Evolutionary conservation across 1,140 invertebrate species (phyloP).

Genomic region (Calephelis nemesis): DNA sequence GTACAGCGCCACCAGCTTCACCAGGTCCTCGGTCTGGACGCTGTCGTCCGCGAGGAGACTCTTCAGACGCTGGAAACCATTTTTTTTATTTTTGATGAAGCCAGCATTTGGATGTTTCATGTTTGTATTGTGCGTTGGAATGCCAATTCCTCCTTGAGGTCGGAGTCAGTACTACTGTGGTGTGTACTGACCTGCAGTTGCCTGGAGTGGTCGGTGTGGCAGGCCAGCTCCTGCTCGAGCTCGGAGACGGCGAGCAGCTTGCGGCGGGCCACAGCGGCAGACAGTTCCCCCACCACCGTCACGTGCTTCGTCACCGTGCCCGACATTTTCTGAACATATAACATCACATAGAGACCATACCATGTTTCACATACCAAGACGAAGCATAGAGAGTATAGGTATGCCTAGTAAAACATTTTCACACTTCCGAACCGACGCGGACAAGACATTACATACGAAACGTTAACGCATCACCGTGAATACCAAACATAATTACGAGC

Average conservation of each 20-base stretch:
- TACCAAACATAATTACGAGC: too few species aligned
- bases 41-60: conserved; percentile 85
- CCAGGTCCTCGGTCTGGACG: conserved; percentile 89
- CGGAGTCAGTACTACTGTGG: background rate
- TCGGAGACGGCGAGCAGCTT: conserved; percentile 96
- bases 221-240: conserved; percentile 97
- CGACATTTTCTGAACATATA: conserved; percentile 91
- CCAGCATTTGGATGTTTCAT: too few species aligned
- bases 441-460: too few species aligned
- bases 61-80: conserved; percentile 81
- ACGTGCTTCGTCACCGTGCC: conserved; percentile 99
- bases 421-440: too few species aligned
- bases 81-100: too few species aligned
- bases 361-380: too few species aligned
- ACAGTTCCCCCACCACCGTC: conserved; percentile 96
- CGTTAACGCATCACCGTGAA: too few species aligned
- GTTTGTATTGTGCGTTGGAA: too few species aligned
- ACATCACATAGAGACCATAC: background rate
- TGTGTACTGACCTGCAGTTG: conserved; percentile 84
- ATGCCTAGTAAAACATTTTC: too few species aligned
- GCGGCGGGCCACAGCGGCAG: conserved; percentile 88
- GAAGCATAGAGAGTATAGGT: too few species aligned
- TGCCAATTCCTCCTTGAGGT: too few species aligned
- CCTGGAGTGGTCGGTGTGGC: conserved; percentile 94
- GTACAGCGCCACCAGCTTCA: conserved; percentile 95